Percentiles rank a stretch among this genome's conserved stretches.
Evolutionary conservation across 2,113 vertebrate genomes (phyloP).

Genomic region (Xenopus laevis): DNA sequence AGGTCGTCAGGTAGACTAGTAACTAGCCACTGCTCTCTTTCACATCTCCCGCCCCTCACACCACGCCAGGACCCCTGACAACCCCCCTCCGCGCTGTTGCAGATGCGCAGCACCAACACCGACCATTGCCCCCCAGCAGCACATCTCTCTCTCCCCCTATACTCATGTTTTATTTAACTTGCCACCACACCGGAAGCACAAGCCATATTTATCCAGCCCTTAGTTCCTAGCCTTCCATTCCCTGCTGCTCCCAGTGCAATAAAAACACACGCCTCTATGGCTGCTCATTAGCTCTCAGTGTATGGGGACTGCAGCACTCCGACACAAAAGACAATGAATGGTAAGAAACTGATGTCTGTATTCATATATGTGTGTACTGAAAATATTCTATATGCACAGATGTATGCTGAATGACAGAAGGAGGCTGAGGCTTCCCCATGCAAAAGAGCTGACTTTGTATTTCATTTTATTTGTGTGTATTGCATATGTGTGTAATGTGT

Average conservation of each 20-base stretch:
- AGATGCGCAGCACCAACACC: constrained; percentile 30
- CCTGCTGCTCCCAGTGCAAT: constrained; percentile 54
- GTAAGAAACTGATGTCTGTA: background rate
- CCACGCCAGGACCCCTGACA: constrained; percentile 24
- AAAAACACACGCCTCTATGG: background rate
- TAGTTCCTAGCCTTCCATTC: constrained; percentile 66
- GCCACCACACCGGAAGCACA: constrained; percentile 65
- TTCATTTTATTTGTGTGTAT: too few species aligned
- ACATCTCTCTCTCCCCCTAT: background rate
- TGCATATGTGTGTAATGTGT: too few species aligned
- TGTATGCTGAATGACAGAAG: too few species aligned
- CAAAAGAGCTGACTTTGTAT: too few species aligned
- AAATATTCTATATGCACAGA: too few species aligned
- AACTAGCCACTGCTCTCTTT: constrained; percentile 52
- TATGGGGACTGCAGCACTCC: background rate
- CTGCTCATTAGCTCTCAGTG: too few species aligned
- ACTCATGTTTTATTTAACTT: constrained; percentile 50
- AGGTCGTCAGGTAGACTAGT: too few species aligned
- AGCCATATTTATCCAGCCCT: constrained; percentile 57
- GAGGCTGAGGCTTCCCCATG: too few species aligned
- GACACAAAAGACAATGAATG: background rate
- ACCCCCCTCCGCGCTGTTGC: constrained; percentile 6
- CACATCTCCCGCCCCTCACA: constrained; percentile 51
- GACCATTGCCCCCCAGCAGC: constrained; percentile 8
- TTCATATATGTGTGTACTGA: background rate